phyloP scores from a whole-genome alignment of 2,888 invertebrate genomes.

The Mythimna albipuncta region DNA sequence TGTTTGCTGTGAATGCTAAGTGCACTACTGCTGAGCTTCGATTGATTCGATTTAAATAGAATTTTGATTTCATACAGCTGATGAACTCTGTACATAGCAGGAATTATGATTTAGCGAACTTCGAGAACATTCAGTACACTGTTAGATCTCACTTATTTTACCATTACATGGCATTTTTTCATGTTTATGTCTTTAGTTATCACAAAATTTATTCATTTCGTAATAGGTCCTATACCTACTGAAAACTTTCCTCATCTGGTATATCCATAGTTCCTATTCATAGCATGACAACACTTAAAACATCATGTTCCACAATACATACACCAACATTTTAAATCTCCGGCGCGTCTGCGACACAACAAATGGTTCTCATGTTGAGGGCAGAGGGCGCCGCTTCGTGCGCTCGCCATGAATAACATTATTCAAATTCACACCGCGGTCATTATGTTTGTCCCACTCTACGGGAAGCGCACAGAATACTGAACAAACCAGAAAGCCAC shows the following conservation, averaged over 20 bases:
- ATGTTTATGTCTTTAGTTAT: too few relatives aligned
- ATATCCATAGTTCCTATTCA: not conserved
- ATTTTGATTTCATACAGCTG: slow-evolving; percentile 16
- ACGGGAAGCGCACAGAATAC: slow-evolving; percentile 24
- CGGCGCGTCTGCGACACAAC: slow-evolving; percentile 2
- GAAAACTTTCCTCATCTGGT: not conserved
- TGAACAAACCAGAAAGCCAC: slow-evolving; percentile 10
- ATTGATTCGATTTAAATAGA: slow-evolving; percentile 41
- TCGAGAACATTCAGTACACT: too few relatives aligned
- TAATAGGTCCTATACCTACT: not conserved
- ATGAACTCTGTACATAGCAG: too few relatives aligned
- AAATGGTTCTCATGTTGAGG: slow-evolving; percentile 2
- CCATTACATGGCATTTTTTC: too few relatives aligned
- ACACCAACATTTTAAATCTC: slow-evolving; percentile 14
- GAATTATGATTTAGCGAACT: too few relatives aligned
- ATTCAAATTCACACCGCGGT: slow-evolving; percentile 60
- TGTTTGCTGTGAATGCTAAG: slow-evolving; percentile 34
- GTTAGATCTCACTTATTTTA: too few relatives aligned
- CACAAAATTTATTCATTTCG: too few relatives aligned
- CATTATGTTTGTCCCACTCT: slow-evolving; percentile 42
- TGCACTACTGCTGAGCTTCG: slow-evolving; percentile 20
- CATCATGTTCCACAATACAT: not conserved
- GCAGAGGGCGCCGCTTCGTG: slow-evolving; percentile 29
- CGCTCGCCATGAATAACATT: slow-evolving; percentile 60
- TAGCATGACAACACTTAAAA: not conserved